Conservation (phyloP, 2,113 vertebrate species). For the Corythoichthys intestinalis region DNA sequence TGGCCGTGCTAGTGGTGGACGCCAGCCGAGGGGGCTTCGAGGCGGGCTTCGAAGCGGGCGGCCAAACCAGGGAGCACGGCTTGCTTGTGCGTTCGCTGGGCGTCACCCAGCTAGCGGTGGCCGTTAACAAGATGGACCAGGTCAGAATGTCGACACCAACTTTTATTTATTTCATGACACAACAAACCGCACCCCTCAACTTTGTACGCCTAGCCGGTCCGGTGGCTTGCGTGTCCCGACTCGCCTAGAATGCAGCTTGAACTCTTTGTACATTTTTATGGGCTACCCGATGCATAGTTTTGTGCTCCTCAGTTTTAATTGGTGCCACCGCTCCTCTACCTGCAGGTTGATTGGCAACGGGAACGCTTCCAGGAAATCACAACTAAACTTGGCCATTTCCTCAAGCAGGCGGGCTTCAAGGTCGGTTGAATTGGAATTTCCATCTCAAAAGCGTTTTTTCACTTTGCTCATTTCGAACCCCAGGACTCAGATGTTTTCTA, state of each 20-base stretch:
- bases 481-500: constrained; percentile 94
- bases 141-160: constrained; percentile 57
- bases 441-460: background rate
- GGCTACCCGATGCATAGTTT: background rate
- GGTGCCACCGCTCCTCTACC: background rate
- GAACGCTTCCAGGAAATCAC: constrained; percentile 90
- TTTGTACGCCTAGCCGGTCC: background rate
- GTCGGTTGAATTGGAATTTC: constrained; percentile 58
- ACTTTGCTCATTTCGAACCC: constrained; percentile 31
- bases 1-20: constrained; percentile 92
- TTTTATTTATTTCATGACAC: too few species aligned
- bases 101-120: constrained; percentile 95
- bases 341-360: constrained; percentile 92
- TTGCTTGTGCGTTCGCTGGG: constrained; percentile 92
- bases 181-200: background rate
- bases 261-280: background rate
- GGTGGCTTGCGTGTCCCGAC: background rate
- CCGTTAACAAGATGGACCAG: constrained; percentile 99
- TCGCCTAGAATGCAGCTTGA: background rate
- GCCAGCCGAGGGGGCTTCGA: constrained; percentile 96
- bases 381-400: constrained; percentile 90
- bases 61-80: constrained; percentile 95
- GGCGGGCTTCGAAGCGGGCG: constrained; percentile 94
- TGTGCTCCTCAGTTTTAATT: background rate
- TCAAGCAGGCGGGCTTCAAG: constrained; percentile 98